Evolutionary conservation across 1,140 invertebrate genomes (phyloP).

Genomic region (Drosophila orena): DNA sequence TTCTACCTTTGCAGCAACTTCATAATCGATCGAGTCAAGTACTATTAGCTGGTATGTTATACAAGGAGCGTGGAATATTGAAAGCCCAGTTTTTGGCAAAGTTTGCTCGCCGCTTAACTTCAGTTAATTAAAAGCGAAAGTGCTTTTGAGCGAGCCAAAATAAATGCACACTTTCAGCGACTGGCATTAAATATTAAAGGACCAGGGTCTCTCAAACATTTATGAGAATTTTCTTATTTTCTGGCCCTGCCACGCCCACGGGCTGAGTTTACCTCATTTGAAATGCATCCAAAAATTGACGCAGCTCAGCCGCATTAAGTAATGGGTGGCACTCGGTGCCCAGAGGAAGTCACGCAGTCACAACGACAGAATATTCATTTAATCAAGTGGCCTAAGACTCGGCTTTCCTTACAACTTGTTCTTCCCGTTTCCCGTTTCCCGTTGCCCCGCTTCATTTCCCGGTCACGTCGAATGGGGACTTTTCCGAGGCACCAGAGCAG

Average conservation of each 20-base stretch:
- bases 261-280: slow-evolving; percentile 61
- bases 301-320: slow-evolving; percentile 66
- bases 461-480: slow-evolving; percentile 36
- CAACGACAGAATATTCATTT: slow-evolving; percentile 49
- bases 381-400: slow-evolving; percentile 46
- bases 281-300: slow-evolving; percentile 78
- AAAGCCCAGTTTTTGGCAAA: background rate
- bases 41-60: background rate
- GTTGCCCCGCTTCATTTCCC: background rate
- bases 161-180: slow-evolving; percentile 47
- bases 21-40: no score
- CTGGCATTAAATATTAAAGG: slow-evolving; percentile 65
- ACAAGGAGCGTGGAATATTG: no score
- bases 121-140: slow-evolving; percentile 74
- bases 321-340: slow-evolving; percentile 52
- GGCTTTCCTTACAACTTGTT: background rate
- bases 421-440: no score
- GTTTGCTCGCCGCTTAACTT: slow-evolving; percentile 30
- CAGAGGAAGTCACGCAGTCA: slow-evolving; percentile 37
- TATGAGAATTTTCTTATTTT: slow-evolving; percentile 34
- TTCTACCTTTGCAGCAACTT: no score
- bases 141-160: slow-evolving; percentile 17
- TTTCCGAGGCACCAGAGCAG: slow-evolving; percentile 26
- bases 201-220: slow-evolving; percentile 61
- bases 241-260: no score